phyloP scores from a whole-genome alignment of 1,140 invertebrate species.

The Zaprionus nigranus region DNA sequence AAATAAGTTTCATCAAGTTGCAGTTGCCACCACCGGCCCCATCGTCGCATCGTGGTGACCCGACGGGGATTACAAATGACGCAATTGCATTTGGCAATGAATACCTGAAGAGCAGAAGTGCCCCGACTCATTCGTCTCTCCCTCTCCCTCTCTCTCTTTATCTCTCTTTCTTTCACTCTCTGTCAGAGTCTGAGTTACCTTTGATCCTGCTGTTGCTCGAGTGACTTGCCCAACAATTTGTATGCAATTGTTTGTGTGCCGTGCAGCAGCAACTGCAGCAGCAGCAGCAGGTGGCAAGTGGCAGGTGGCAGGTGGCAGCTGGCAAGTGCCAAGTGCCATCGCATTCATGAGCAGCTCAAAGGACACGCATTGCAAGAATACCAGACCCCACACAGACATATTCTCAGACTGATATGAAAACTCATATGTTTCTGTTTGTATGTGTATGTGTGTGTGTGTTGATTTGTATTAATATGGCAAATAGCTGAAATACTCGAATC shows the following conservation, averaged over 20 bases:
- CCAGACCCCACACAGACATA: background rate
- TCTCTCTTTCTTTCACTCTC: background rate
- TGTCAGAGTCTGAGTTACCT: slow-evolving; percentile 9
- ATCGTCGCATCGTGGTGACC: no score
- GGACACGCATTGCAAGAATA: slow-evolving; percentile 25
- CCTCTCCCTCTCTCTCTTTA: background rate
- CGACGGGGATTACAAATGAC: slow-evolving; percentile 33
- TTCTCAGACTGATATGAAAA: slow-evolving; percentile 3
- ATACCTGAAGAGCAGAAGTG: slow-evolving; percentile 18
- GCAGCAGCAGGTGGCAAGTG: slow-evolving; percentile 55
- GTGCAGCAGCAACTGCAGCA: slow-evolving; percentile 54
- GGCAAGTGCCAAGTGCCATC: slow-evolving; percentile 37
- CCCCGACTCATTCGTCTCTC: background rate
- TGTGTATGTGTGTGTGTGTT: slow-evolving; percentile 12
- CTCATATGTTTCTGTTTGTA: background rate
- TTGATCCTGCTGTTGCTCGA: slow-evolving; percentile 4
- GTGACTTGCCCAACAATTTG: slow-evolving; percentile 24
- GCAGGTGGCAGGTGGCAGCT: slow-evolving; percentile 4
- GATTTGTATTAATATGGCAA: slow-evolving; percentile 61
- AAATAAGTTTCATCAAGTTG: slow-evolving; percentile 20
- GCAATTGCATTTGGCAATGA: slow-evolving; percentile 48
- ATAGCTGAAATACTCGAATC: slow-evolving; percentile 68
- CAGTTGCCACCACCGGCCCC: background rate
- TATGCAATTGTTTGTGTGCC: slow-evolving; percentile 34
- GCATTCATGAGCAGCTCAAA: slow-evolving; percentile 36